Base-by-base conservation (phyloP, 2,113 vertebrate genomes). In the Nothoprocta perdicaria region DNA sequence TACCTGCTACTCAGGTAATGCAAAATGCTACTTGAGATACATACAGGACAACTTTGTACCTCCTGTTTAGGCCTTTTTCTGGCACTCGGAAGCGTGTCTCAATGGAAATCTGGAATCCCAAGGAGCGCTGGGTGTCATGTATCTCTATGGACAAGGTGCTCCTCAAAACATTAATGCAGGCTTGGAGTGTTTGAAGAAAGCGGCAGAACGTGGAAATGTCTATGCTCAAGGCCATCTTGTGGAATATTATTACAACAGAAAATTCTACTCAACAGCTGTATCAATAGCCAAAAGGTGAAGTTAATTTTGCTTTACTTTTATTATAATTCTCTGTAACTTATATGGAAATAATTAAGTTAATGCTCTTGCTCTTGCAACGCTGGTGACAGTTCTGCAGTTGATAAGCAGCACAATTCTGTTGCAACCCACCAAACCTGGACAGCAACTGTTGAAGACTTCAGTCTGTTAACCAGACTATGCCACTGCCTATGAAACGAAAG, bases 21-120 rank as follows among this genome's bases (percentile, higher is more conserved):
- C 14, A 41, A 65, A 46, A 55, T 60, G 24, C 41, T 71, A 10
- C 9, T 22, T 40, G 50, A 60, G 19, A 45, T 68, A 35, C 68
- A n/a, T 29, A 55, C 38, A 15, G 38, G 46, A 27, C 24, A 65
- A 66, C 12, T 45, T 27, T 71, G 7, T 94, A 63, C 53, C 76
- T 79, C 41, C 87, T 46, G 50, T 71, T 57, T 83, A 98, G 98
- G 98, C 98, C 27, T 98, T 98, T 92, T 98, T 95, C 53, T 98
- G 98, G 98, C 98, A 98, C 90, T 98, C 98, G 5, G 96, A 98
- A 97, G 98, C 98, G 6, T 98, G 98, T 93, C 95, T 96, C 66
- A 98, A 98, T 69, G 98, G 98, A 69, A 98, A 93, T 29, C 84
- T 98, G 95, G 98, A 98, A 96, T 98, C 98, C 17, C 98, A 98